Base-by-base conservation (phyloP, 2,888 invertebrate species). In the Pseudococcus longispinus region DNA sequence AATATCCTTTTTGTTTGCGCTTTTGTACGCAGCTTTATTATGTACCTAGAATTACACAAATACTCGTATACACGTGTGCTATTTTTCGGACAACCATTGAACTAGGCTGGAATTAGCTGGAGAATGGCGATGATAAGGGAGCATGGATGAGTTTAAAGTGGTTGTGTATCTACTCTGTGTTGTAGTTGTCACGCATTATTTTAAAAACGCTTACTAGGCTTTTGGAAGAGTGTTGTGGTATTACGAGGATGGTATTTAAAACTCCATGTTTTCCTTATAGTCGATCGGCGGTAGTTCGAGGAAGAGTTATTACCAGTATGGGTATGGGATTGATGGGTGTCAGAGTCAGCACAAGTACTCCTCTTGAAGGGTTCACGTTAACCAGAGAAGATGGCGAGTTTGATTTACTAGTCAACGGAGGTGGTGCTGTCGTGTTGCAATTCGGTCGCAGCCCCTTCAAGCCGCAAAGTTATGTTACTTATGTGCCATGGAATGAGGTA, bases 331-430 rank as follows among this genome's bases (percentile, higher is more conserved):
- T 99, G 89, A 96, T 98, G 91, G 99, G 99, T 46, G 98, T 98
- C 11, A 93, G 98, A 89, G 98, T 99, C 5, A 96, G 96, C 88
- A 98, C 98, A 74, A 96, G 96, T 87, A 96, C 96, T 5, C 95
- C 97, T n/a, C 93, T 97, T 83, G 98, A 98, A 92, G 99, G 99
- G 18, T 98, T 98, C 91, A 99, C 99, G 0, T 91, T 97, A 88
- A 97, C 97, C 3, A 92, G 97, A 88, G 96, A 96, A 89, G 97
- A 97, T 89, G 97, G 97, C 84, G 97, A 96, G 96, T 99, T 99
- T 92, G 99, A 99, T 92, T 93, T 99, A 84, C 93, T 99, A 90
- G 98, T 99, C 20, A 99, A 99, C 91, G 99, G 99, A n/a, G 99
- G 99, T 0, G 98, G 98, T 0, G 97, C 98, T 0, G 97, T 99